A percentile compares a stretch with the other conserved stretches of the same genome.
phyloP scores from a whole-genome alignment of 1,140 invertebrate species.

The Drosophila lini region DNA sequence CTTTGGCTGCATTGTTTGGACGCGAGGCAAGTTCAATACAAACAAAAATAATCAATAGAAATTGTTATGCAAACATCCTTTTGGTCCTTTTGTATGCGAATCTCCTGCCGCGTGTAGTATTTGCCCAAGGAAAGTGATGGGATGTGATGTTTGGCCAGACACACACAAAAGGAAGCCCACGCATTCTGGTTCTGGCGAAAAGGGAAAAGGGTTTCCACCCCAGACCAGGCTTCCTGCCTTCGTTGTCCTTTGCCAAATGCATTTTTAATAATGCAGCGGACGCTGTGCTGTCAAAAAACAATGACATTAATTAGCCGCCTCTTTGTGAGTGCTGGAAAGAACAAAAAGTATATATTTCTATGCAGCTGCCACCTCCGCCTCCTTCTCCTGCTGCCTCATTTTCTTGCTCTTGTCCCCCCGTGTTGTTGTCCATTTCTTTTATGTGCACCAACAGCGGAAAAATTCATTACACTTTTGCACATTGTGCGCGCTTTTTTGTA shows the following conservation, averaged over 20 bases:
- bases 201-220: slow-evolving; percentile 29
- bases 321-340: slow-evolving; percentile 58
- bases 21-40: slow-evolving; percentile 44
- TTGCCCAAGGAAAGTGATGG: slow-evolving; percentile 70
- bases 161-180: slow-evolving; percentile 19
- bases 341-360: slow-evolving; percentile 67
- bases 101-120: slow-evolving; percentile 46
- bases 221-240: background rate
- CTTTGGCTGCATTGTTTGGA: slow-evolving; percentile 55
- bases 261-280: slow-evolving; percentile 74
- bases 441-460: slow-evolving; percentile 73
- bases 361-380: no score
- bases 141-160: slow-evolving; percentile 49
- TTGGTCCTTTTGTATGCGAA: slow-evolving; percentile 57
- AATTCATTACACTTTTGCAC: slow-evolving; percentile 79
- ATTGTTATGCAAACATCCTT: slow-evolving; percentile 75
- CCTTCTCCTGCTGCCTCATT: slow-evolving; percentile 7
- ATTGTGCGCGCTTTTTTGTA: slow-evolving; percentile 66
- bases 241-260: slow-evolving; percentile 46
- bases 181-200: background rate
- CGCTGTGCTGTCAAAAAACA: slow-evolving; percentile 69
- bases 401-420: slow-evolving; percentile 27
- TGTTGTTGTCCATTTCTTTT: slow-evolving; percentile 72
- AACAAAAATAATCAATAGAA: slow-evolving; percentile 79
- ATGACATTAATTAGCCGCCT: slow-evolving; percentile 78